Percentiles rank a stretch among this genome's conserved stretches.
phyloP scores from a whole-genome alignment of 2,113 vertebrate species.

The Hydrochoerus hydrochaeris region DNA sequence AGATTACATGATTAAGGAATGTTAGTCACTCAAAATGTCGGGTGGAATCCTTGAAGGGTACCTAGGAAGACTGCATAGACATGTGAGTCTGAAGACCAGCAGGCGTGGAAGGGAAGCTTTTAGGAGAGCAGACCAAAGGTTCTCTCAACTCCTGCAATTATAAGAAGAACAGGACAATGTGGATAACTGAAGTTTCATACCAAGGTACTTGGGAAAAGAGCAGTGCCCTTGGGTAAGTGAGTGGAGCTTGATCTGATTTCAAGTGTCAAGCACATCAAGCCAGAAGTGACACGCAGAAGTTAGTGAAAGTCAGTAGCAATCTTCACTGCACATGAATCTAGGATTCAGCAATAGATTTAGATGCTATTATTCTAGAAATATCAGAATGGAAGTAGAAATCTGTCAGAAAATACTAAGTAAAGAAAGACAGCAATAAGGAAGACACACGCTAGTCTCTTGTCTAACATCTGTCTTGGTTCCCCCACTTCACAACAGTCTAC shows the following conservation, averaged over 20 bases:
- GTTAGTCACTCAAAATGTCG: background rate
- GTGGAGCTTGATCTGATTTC: background rate
- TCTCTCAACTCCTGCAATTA: background rate
- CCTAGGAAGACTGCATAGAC: background rate
- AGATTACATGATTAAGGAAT: background rate
- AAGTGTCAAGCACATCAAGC: background rate
- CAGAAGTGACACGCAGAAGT: background rate
- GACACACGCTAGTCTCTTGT: background rate
- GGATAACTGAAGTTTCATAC: background rate
- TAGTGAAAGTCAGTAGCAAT: background rate
- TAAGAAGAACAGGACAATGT: background rate
- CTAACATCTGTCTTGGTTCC: background rate
- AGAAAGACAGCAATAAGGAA: background rate
- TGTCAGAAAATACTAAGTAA: background rate
- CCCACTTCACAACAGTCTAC: background rate
- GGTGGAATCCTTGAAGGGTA: background rate
- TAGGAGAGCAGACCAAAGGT: background rate
- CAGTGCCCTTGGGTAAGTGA: background rate
- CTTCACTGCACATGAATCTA: fast-evolving
- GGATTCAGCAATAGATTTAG: fast-evolving
- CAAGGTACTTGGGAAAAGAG: background rate
- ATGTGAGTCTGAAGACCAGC: background rate
- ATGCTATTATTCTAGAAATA: background rate
- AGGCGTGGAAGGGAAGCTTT: background rate
- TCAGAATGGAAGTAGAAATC: background rate